These are phyloP conservation scores for Cacatua alba DNA, from an alignment of 2,113 vertebrate genomes.

Conservation along the genomic window DNA sequence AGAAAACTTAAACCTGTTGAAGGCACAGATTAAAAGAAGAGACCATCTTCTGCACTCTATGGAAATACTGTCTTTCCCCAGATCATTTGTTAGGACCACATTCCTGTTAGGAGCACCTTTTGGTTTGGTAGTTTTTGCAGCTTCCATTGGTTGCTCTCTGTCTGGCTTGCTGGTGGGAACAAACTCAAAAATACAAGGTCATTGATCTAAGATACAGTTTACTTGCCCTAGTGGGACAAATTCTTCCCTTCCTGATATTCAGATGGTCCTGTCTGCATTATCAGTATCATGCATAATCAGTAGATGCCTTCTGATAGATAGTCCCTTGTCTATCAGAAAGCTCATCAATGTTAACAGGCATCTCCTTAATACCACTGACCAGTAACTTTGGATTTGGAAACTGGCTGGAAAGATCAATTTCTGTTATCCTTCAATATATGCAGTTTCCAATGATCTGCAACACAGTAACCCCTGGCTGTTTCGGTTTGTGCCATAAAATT, in stretches of 20 bases:
- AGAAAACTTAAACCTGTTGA: background rate
- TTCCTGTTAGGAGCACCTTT: background rate
- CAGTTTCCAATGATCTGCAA: background rate
- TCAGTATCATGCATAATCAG: background rate
- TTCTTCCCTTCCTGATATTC: background rate
- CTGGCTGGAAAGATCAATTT: background rate
- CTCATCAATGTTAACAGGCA: background rate
- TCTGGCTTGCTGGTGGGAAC: background rate
- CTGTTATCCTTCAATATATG: background rate
- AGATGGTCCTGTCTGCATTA: background rate
- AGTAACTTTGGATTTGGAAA: background rate
- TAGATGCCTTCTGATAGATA: background rate
- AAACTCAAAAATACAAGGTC: background rate
- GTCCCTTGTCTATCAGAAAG: background rate
- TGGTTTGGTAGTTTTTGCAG: background rate
- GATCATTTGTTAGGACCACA: background rate
- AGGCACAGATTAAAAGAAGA: background rate
- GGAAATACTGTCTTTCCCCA: background rate
- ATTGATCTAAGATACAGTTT: background rate
- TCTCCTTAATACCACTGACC: background rate
- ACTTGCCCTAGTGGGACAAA: background rate
- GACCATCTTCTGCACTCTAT: background rate
- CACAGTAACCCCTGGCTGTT: background rate
- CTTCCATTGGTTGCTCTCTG: background rate
- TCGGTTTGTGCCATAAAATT: background rate